Percentiles rank a stretch among this genome's conserved stretches.
These are phyloP conservation scores for Epirrhoe tristata DNA, from an alignment of 2,888 invertebrate genomes.

Conservation along the genomic window DNA sequence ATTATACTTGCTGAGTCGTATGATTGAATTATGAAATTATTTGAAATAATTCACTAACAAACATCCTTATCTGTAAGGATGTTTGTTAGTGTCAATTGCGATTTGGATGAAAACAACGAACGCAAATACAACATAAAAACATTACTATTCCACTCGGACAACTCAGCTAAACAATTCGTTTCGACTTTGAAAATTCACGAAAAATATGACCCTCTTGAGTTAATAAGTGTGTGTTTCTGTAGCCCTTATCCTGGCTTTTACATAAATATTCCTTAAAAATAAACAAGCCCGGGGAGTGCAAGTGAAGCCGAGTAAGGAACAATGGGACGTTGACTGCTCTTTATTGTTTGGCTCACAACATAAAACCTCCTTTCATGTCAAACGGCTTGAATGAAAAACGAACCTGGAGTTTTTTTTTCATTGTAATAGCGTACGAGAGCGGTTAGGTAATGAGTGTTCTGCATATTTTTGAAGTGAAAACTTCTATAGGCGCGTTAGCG, in stretches of 20 bases:
- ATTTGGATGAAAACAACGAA: too few relatives aligned
- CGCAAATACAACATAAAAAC: too few relatives aligned
- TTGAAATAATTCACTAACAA: too few relatives aligned
- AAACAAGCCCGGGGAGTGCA: slow-evolving; percentile 46
- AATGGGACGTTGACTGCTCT: slow-evolving; percentile 55
- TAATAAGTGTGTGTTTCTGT: neutral
- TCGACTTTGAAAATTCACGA: neutral
- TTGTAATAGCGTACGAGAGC: slow-evolving; percentile 20
- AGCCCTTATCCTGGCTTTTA: slow-evolving; percentile 19
- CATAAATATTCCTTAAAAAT: slow-evolving; percentile 34
- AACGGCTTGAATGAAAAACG: slow-evolving; percentile 50
- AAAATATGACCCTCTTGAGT: neutral
- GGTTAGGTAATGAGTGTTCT: neutral
- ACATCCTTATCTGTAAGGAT: too few relatives aligned
- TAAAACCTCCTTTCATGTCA: slow-evolving; percentile 58
- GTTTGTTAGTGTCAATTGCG: too few relatives aligned
- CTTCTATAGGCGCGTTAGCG: too few relatives aligned
- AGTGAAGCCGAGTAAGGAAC: slow-evolving; percentile 58
- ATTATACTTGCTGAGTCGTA: slow-evolving; percentile 1
- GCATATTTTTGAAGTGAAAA: neutral
- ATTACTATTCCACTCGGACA: neutral
- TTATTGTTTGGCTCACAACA: slow-evolving; percentile 60
- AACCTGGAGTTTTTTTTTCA: slow-evolving; percentile 21
- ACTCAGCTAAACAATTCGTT: neutral
- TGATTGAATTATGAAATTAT: slow-evolving; percentile 1